A percentile compares a stretch with the other conserved stretches of the same genome.
These are phyloP conservation scores for Clunio marinus DNA, from an alignment of 2,888 invertebrate genomes.

Conservation along the genomic window DNA sequence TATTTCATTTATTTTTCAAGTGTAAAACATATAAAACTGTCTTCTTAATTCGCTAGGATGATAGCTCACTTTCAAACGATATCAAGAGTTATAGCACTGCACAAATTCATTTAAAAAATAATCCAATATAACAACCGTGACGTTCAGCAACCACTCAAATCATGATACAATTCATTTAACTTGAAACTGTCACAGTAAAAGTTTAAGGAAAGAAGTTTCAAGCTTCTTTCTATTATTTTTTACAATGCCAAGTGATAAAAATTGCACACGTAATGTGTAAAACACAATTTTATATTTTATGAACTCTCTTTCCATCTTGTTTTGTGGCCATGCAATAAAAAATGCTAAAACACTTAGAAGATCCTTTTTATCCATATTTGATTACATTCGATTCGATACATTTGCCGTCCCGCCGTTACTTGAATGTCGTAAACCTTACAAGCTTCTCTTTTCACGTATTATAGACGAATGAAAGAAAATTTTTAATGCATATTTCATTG, in stretches of 20 bases:
- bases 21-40: too few relatives aligned
- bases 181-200: too few relatives aligned
- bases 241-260: neutral
- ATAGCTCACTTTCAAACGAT: too few relatives aligned
- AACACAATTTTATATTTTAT: conserved; percentile 23
- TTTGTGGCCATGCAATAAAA: conserved; percentile 11
- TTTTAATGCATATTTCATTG: conserved; percentile 33
- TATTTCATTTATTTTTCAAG: too few relatives aligned
- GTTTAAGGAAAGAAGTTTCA: too few relatives aligned
- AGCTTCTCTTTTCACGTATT: conserved; percentile 27
- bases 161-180: too few relatives aligned
- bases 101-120: too few relatives aligned
- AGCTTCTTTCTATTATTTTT: too few relatives aligned
- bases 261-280: conserved; percentile 20
- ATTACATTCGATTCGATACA: conserved; percentile 27
- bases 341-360: neutral
- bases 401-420: neutral
- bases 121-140: too few relatives aligned
- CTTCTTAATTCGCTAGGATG: too few relatives aligned
- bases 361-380: conserved; percentile 36
- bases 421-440: conserved; percentile 1
- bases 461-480: conserved; percentile 5
- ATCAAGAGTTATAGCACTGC: too few relatives aligned
- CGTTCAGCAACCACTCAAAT: too few relatives aligned
- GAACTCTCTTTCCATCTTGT: neutral